Percentiles rank a stretch among this genome's conserved stretches.
Conservation (phyloP, 2,797 vertebrate species). For the Siniperca obscura region DNA sequence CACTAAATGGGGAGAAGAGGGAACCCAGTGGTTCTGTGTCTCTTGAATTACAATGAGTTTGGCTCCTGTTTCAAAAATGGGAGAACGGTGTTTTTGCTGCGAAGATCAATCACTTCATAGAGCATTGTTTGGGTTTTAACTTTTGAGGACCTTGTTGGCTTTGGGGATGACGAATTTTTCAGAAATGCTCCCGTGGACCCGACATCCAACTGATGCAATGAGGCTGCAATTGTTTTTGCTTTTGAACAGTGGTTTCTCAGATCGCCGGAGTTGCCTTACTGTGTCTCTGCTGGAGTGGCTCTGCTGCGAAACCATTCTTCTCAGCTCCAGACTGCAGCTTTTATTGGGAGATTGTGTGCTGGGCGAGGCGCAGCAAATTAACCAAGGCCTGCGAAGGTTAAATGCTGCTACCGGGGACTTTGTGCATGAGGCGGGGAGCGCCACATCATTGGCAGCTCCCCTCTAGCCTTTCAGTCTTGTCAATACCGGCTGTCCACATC, state of each 20-base stretch:
- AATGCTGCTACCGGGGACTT: slow-evolving; percentile 59
- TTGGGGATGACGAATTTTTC: slow-evolving; percentile 85
- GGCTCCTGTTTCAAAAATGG: slow-evolving; percentile 40
- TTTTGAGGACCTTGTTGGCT: slow-evolving; percentile 85
- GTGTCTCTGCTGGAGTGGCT: slow-evolving; percentile 53
- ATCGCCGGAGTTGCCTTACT: slow-evolving; percentile 66
- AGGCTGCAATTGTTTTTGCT: slow-evolving; percentile 83
- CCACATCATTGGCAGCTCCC: slow-evolving; percentile 43
- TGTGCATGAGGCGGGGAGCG: slow-evolving; percentile 33
- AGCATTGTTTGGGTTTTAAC: slow-evolving; percentile 85
- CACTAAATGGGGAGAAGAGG: slow-evolving; percentile 64
- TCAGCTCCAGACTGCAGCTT: slow-evolving; percentile 46
- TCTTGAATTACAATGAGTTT: slow-evolving; percentile 73
- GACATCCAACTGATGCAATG: slow-evolving; percentile 85
- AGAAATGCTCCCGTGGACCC: slow-evolving; percentile 80
- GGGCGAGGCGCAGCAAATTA: slow-evolving; percentile 62
- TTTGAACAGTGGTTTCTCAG: slow-evolving; percentile 80
- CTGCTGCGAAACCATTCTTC: slow-evolving; percentile 43
- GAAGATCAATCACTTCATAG: slow-evolving; percentile 82
- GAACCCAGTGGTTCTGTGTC: slow-evolving; percentile 62
- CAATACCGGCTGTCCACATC: slow-evolving; percentile 57
- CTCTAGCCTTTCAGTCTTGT: slow-evolving; percentile 33
- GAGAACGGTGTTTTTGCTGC: slow-evolving; percentile 66
- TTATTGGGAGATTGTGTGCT: slow-evolving; percentile 52
- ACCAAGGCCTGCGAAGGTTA: slow-evolving; percentile 69